Evolutionary conservation across 2,888 invertebrate species (phyloP).

Genomic region (Meloe dianella): DNA sequence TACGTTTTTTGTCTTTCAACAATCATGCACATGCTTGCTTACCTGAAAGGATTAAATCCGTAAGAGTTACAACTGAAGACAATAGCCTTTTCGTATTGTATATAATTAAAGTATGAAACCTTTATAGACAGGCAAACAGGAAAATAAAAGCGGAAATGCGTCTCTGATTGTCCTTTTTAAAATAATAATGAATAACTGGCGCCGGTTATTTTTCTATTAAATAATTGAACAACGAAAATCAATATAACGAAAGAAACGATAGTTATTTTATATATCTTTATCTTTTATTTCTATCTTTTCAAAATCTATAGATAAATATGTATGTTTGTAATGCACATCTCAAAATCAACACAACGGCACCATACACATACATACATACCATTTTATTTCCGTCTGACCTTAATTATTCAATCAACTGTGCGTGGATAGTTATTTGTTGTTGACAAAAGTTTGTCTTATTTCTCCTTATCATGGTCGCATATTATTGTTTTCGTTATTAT

Average conservation of each 20-base stretch:
- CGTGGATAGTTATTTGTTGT: neutral
- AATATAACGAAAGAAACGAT: no score
- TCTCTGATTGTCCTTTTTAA: slow-evolving; percentile 11
- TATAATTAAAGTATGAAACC: slow-evolving; percentile 6
- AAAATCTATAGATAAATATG: no score
- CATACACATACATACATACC: no score
- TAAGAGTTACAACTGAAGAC: neutral
- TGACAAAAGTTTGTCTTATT: neutral
- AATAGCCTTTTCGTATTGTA: neutral
- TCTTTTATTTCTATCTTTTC: no score
- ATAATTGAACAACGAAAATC: no score
- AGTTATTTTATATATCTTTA: no score
- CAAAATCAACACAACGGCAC: neutral
- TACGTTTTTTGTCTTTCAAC: neutral
- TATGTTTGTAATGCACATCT: no score
- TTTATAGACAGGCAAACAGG: neutral
- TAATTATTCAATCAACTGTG: neutral
- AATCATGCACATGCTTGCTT: slow-evolving; percentile 13
- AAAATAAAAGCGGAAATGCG: slow-evolving; percentile 3
- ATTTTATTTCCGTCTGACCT: neutral
- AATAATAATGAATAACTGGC: slow-evolving; percentile 1
- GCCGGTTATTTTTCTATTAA: neutral
- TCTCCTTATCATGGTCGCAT: neutral
- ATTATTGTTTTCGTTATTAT: neutral
- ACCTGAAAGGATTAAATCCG: slow-evolving; percentile 1